A percentile compares a stretch with the other conserved stretches of the same genome.
Conservation (phyloP, 2,888 invertebrate species). For the Cephus pulcher region DNA sequence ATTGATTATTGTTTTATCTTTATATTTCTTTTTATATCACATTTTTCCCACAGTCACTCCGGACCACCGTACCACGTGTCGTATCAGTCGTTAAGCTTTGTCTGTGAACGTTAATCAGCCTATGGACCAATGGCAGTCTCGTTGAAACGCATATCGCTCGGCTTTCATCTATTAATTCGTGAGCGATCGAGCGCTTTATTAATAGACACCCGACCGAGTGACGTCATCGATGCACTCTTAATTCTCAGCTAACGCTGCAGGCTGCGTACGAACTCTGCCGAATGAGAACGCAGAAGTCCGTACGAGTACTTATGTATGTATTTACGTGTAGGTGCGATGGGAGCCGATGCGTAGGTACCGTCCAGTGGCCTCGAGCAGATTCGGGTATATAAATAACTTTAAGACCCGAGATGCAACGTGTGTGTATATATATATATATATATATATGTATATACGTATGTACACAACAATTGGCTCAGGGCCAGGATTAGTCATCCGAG, state of each 20-base stretch:
- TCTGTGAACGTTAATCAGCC: background rate
- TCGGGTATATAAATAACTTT: constrained; percentile 50
- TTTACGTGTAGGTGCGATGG: background rate
- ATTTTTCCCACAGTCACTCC: background rate
- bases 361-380: constrained; percentile 32
- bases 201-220: background rate
- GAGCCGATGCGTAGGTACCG: background rate
- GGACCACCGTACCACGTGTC: no score
- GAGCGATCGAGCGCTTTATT: background rate
- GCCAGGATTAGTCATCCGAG: constrained; percentile 48
- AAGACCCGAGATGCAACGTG: constrained; percentile 26
- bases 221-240: background rate
- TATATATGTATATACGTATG: constrained; percentile 4
- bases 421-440: constrained; percentile 16
- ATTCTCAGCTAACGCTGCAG: background rate
- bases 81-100: background rate
- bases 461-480: constrained; percentile 32
- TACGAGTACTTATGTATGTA: background rate
- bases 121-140: background rate
- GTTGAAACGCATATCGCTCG: background rate
- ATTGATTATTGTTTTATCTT: background rate
- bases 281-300: background rate
- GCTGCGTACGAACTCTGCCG: background rate
- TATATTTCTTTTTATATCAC: background rate
- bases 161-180: background rate